Base-by-base conservation (phyloP, 2,113 vertebrate genomes). In the Pagrus major region DNA sequence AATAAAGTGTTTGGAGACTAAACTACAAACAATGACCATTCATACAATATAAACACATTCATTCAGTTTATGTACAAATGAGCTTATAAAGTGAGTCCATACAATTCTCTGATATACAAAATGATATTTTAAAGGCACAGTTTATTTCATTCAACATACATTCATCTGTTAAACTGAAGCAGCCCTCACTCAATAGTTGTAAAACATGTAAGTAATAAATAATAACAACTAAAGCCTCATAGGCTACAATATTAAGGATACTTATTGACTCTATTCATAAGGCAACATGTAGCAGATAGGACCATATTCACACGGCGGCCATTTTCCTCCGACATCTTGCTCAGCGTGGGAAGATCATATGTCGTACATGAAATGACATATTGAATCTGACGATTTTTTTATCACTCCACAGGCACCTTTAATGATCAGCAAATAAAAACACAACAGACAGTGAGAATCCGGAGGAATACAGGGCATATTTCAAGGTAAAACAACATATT, bases 41-140 rank as follows among this genome's bases (percentile, higher is more conserved):
- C 54, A 69, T 65, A 54, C 89, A 93, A 86, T 90, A 91, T 72
- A 90, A 81, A 90, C 86, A 82, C 61, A 84, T 63, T 79, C 44
- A 78, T 76, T 78, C 56, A 47, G 56, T 69, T 81, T 94, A 93
- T 93, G 60, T 91, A 94, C 89, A 94, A 60, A 80, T 82, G 71
- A 87, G 60, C 56, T 87, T 89, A 81, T 74, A 81, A 91, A 58
- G 64, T 86, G 77, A 78, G 79, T 85, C 78, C 73, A 80, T 89
- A 83, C 65, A 72, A 80, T 70, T 80, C 67, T 87, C 67, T 78
- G 63, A 84, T 81, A 81, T 80, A 88, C 54, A 86, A 85, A 87
- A 67, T 25, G 33, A 9, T 54, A 46, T 79, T 80, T 77, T 47
- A 60, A 66, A 41, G 78, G 51, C 77, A 74, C 58, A 76, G 54